Percentiles rank a stretch among this genome's conserved stretches.
phyloP scores from a whole-genome alignment of 2,113 vertebrate genomes.

The Harpagus bidentatus region DNA sequence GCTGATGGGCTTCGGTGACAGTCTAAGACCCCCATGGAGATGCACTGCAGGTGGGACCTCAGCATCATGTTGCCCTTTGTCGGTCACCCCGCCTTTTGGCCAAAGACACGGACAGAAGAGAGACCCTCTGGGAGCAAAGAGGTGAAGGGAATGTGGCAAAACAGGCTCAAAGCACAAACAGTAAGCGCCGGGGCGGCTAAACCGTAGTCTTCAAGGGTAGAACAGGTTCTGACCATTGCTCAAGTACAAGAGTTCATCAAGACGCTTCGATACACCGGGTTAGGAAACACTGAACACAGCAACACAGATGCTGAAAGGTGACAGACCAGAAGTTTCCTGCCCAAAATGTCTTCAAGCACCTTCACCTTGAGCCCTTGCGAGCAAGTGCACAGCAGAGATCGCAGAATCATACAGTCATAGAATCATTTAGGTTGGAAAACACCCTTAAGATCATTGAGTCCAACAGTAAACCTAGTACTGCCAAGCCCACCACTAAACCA shows the following conservation, averaged over 20 bases:
- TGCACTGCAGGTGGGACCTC: background rate
- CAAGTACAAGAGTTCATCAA: background rate
- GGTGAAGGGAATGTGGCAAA: background rate
- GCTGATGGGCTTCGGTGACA: background rate
- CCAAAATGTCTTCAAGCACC: background rate
- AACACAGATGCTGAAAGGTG: background rate
- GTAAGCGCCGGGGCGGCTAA: background rate
- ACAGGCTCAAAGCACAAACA: background rate
- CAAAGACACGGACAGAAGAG: background rate
- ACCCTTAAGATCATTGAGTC: background rate
- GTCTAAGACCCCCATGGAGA: background rate
- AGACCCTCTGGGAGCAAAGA: background rate
- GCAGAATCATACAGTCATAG: background rate
- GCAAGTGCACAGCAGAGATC: background rate
- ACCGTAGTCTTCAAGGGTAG: background rate
- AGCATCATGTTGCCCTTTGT: background rate
- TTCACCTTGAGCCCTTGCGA: background rate
- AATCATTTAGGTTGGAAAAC: background rate
- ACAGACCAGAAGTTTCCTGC: background rate
- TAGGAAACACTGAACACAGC: background rate
- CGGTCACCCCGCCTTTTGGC: background rate
- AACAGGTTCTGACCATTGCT: background rate
- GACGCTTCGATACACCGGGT: background rate
- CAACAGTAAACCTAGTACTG: background rate
- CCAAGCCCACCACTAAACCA: background rate